These are phyloP conservation scores for Augochlora pura DNA, from an alignment of 1,140 invertebrate species.

Conservation along the genomic window DNA sequence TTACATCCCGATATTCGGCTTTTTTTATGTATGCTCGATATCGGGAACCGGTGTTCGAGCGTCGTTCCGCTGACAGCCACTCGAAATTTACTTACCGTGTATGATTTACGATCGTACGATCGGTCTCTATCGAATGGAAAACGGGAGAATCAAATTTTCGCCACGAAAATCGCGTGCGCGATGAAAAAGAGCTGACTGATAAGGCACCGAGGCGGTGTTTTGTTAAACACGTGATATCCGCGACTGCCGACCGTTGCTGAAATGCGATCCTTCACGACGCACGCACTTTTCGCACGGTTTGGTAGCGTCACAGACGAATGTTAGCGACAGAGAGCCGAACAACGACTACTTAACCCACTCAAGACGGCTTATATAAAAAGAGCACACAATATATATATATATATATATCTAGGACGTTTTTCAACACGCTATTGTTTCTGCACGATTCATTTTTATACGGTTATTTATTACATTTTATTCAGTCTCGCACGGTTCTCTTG, in stretches of 20 bases:
- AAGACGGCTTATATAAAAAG: no score
- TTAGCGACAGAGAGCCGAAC: not conserved
- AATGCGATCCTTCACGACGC: slow-evolving; percentile 51
- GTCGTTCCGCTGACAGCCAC: not conserved
- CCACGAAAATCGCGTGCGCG: not conserved
- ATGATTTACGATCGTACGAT: not conserved
- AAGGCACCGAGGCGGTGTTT: slow-evolving; percentile 31
- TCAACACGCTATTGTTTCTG: no score
- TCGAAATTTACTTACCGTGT: not conserved
- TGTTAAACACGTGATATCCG: slow-evolving; percentile 51
- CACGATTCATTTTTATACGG: no score
- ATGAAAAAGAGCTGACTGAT: slow-evolving; percentile 2
- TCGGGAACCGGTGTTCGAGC: no score
- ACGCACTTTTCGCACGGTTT: slow-evolving; percentile 55
- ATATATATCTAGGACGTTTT: no score
- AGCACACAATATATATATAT: no score
- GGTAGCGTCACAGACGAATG: not conserved
- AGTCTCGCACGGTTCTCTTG: no score
- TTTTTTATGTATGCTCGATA: no score
- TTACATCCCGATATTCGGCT: no score
- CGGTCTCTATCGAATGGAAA: not conserved
- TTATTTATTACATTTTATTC: no score
- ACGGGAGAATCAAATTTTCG: not conserved
- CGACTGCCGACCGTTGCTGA: slow-evolving; percentile 45
- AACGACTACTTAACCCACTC: not conserved